Conservation (phyloP, 2,797 vertebrate genomes). For the Hydrophis major region DNA sequence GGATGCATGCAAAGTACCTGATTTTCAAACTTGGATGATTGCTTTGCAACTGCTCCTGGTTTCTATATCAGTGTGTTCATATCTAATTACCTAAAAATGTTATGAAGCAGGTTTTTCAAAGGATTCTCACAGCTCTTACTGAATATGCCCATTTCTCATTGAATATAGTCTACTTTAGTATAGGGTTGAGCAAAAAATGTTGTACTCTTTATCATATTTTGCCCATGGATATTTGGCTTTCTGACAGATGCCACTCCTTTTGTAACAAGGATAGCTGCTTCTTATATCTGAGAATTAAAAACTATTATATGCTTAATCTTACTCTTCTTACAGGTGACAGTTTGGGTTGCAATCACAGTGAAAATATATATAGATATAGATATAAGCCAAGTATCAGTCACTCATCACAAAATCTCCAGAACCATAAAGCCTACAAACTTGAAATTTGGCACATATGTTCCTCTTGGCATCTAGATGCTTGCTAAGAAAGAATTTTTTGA, state of each 20-base stretch:
- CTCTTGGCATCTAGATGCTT: too few species aligned
- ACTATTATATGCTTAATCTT: slow-evolving; percentile 17
- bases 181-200: background rate
- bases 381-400: too few species aligned
- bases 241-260: background rate
- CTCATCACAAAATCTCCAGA: too few species aligned
- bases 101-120: background rate
- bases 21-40: background rate
- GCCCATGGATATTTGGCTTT: background rate
- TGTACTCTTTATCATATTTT: background rate
- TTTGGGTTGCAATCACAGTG: background rate
- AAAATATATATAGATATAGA: background rate
- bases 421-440: too few species aligned
- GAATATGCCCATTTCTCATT: background rate
- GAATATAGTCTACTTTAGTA: background rate
- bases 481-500: too few species aligned
- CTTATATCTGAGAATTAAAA: slow-evolving; percentile 22
- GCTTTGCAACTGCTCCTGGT: background rate
- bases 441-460: too few species aligned
- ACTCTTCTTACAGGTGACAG: slow-evolving; percentile 18
- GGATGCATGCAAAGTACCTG: background rate
- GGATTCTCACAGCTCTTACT: background rate
- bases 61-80: background rate
- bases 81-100: background rate
- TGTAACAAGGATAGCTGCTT: slow-evolving; percentile 8